Evolutionary conservation across 2,113 vertebrate genomes (phyloP).

Genomic region (Trogon surrucura): DNA sequence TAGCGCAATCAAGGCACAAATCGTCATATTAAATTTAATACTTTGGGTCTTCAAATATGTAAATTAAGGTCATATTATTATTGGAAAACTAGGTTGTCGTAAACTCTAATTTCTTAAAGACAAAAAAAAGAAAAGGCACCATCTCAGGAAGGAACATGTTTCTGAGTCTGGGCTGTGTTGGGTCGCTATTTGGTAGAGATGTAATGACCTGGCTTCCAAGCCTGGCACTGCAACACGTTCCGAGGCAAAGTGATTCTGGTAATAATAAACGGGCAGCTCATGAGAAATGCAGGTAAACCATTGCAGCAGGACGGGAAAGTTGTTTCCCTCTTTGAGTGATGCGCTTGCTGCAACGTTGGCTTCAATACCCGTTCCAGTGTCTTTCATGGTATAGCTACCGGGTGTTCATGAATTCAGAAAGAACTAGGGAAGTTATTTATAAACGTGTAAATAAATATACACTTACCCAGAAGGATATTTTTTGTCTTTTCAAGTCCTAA

Average conservation of each 20-base stretch:
- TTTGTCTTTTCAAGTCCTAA: background rate
- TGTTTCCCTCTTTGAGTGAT: background rate
- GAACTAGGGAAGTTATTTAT: background rate
- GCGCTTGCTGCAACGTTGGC: background rate
- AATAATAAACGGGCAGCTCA: background rate
- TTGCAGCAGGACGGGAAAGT: background rate
- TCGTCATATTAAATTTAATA: background rate
- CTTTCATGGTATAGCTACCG: background rate
- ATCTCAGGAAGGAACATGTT: background rate
- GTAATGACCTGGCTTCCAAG: background rate
- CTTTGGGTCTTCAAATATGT: background rate
- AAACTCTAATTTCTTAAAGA: background rate
- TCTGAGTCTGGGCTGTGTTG: background rate
- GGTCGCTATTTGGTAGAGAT: background rate
- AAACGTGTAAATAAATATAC: background rate
- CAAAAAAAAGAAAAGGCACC: background rate
- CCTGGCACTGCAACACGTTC: rapidly evolving
- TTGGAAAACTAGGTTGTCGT: background rate
- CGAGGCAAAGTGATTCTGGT: background rate
- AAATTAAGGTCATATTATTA: background rate
- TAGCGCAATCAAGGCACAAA: background rate
- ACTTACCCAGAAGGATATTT: background rate
- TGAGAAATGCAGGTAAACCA: background rate
- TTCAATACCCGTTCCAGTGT: background rate
- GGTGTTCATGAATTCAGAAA: background rate